Conservation (phyloP, 1,140 invertebrate species). For the Paraescarpia echinospica region DNA sequence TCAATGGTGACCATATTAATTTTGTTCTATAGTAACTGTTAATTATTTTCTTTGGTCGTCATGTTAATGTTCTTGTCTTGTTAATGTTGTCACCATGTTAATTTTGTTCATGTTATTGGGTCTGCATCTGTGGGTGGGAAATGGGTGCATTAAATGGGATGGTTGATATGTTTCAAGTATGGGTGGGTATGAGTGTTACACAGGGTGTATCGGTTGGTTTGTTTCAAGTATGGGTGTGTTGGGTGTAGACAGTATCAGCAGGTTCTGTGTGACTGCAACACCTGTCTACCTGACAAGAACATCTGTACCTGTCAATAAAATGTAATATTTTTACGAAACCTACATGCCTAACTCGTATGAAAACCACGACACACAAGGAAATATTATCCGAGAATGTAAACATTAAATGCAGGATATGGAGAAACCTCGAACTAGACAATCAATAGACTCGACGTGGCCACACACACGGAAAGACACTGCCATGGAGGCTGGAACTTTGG, state of each 20-base stretch:
- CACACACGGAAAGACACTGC: background rate
- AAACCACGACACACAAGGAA: background rate
- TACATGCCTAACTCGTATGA: background rate
- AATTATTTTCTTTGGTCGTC: background rate
- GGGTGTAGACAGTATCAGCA: background rate
- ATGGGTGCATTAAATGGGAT: background rate
- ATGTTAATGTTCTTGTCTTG: background rate
- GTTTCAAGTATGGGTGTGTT: too few species aligned
- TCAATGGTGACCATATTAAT: too few species aligned
- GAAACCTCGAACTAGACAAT: background rate
- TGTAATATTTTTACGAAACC: background rate
- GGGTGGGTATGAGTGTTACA: background rate
- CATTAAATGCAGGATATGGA: background rate
- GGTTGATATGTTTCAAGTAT: background rate
- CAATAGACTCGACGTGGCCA: background rate
- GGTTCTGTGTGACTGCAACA: background rate
- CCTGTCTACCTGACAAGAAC: background rate
- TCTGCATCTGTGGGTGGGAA: background rate
- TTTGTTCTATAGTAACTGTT: background rate
- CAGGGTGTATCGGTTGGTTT: background rate
- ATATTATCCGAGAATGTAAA: background rate
- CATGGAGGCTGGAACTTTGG: background rate
- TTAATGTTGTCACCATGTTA: background rate
- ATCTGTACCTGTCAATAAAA: background rate
- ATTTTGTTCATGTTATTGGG: background rate